Conservation (phyloP, 2,888 invertebrate species). For the Xestia xanthographa region DNA sequence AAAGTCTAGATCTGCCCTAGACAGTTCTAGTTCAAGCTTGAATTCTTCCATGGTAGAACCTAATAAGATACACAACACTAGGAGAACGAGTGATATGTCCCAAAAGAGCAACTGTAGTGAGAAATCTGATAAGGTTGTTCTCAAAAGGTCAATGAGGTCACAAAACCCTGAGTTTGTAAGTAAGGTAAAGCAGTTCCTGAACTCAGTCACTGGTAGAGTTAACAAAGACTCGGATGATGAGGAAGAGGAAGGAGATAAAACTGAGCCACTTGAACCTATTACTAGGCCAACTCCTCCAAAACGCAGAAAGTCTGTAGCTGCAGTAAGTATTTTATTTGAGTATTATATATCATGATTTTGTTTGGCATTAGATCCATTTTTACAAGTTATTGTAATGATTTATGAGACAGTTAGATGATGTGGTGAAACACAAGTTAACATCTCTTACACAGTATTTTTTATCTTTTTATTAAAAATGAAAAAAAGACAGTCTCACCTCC, state of each 20-base stretch:
- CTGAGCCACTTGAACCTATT: slow-evolving; percentile 55
- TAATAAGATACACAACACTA: slow-evolving; percentile 76
- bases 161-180: slow-evolving; percentile 92
- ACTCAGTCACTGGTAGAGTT: slow-evolving; percentile 86
- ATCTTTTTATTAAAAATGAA: background rate
- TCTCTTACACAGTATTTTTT: background rate
- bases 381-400: background rate
- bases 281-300: slow-evolving; percentile 69
- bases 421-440: background rate
- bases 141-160: slow-evolving; percentile 90
- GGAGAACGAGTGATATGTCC: slow-evolving; percentile 82
- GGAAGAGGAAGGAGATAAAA: slow-evolving; percentile 72
- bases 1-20: slow-evolving; percentile 85
- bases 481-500: slow-evolving; percentile 36
- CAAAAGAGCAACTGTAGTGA: slow-evolving; percentile 83
- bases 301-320: slow-evolving; percentile 68
- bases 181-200: slow-evolving; percentile 91
- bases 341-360: background rate
- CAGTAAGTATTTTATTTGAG: slow-evolving; percentile 61
- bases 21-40: slow-evolving; percentile 83
- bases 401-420: background rate
- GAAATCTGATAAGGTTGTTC: slow-evolving; percentile 78
- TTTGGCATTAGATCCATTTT: slow-evolving; percentile 12
- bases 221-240: slow-evolving; percentile 80
- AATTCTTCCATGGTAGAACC: slow-evolving; percentile 81